Evolutionary conservation across 2,888 invertebrate genomes (phyloP).

Genomic region (Drosophila prolongata): DNA sequence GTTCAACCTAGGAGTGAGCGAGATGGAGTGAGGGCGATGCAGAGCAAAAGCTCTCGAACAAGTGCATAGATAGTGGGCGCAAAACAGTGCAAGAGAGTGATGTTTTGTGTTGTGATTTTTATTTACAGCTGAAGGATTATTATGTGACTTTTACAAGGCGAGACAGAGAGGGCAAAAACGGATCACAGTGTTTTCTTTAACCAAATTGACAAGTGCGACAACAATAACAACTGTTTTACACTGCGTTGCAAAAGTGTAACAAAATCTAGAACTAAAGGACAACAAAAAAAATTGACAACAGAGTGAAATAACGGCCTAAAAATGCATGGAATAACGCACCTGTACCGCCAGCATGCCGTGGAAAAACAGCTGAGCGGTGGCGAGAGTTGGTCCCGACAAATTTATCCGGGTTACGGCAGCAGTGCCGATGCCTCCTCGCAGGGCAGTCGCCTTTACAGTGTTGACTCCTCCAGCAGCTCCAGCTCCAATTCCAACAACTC

Average conservation of each 20-base stretch:
- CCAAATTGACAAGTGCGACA: slow-evolving; percentile 49
- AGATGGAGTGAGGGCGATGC: slow-evolving; percentile 42
- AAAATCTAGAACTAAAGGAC: slow-evolving; percentile 27
- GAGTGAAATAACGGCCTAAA: slow-evolving; percentile 33
- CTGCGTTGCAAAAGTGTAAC: slow-evolving; percentile 63
- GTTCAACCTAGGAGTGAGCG: slow-evolving; percentile 77
- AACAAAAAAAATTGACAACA: neutral
- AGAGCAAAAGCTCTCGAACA: slow-evolving; percentile 52
- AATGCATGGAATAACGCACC: slow-evolving; percentile 85
- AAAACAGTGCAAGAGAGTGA: slow-evolving; percentile 27
- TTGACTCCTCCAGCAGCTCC: slow-evolving; percentile 82
- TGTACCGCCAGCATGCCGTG: slow-evolving; percentile 84
- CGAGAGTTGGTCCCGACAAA: slow-evolving; percentile 61
- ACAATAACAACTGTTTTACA: slow-evolving; percentile 49
- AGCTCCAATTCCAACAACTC: slow-evolving; percentile 79
- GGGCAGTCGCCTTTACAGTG: slow-evolving; percentile 74
- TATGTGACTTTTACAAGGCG: slow-evolving; percentile 71
- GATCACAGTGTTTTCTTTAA: slow-evolving; percentile 41
- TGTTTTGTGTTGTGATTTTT: slow-evolving; percentile 48
- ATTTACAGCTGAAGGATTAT: slow-evolving; percentile 74
- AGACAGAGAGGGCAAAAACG: slow-evolving; percentile 36
- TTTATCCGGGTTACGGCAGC: slow-evolving; percentile 65
- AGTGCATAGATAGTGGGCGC: slow-evolving; percentile 50
- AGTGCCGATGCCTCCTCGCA: slow-evolving; percentile 62
- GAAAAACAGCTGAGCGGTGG: slow-evolving; percentile 84